phyloP scores from a whole-genome alignment of 30 jellyfish, hydroid and myxozoan species.

The Aurelia sp. region DNA sequence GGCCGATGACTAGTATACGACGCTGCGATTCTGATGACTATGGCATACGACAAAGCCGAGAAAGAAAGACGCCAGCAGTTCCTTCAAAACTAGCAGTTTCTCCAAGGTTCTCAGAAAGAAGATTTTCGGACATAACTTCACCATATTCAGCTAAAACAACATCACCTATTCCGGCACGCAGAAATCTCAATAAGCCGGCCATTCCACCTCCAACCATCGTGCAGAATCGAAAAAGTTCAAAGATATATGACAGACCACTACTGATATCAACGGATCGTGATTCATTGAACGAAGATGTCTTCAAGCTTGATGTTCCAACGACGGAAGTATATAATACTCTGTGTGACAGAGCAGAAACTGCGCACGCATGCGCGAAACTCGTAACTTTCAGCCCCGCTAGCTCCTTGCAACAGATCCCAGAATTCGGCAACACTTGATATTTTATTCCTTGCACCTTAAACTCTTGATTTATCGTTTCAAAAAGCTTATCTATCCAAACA shows the following conservation, averaged over 20 bases:
- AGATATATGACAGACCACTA: slow-evolving; percentile 17
- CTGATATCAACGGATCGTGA: slow-evolving; percentile 17
- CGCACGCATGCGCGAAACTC: too few relatives aligned
- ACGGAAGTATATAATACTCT: too few relatives aligned
- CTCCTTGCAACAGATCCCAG: too few relatives aligned
- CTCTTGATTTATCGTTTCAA: too few relatives aligned
- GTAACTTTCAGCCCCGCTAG: too few relatives aligned
- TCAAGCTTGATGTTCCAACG: neutral
- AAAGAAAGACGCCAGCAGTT: slow-evolving; percentile 8
- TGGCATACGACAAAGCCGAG: neutral
- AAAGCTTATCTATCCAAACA: too few relatives aligned
- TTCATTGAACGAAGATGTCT: slow-evolving; percentile 33
- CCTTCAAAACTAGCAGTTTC: slow-evolving; percentile 20
- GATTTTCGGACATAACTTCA: slow-evolving; percentile 54
- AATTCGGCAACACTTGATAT: too few relatives aligned
- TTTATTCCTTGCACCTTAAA: too few relatives aligned
- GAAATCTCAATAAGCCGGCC: neutral
- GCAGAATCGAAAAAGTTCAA: neutral
- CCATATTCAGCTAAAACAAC: slow-evolving; percentile 5
- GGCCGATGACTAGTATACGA: slow-evolving; percentile 13
- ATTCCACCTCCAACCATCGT: slow-evolving; percentile 28
- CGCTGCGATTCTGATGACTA: slow-evolving; percentile 47
- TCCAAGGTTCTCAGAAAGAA: slow-evolving; percentile 32
- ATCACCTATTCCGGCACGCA: slow-evolving; percentile 8
- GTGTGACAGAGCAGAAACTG: too few relatives aligned